Evolutionary conservation across 2,797 vertebrate genomes (phyloP).

Genomic region (Pseudopleuronectes americanus): DNA sequence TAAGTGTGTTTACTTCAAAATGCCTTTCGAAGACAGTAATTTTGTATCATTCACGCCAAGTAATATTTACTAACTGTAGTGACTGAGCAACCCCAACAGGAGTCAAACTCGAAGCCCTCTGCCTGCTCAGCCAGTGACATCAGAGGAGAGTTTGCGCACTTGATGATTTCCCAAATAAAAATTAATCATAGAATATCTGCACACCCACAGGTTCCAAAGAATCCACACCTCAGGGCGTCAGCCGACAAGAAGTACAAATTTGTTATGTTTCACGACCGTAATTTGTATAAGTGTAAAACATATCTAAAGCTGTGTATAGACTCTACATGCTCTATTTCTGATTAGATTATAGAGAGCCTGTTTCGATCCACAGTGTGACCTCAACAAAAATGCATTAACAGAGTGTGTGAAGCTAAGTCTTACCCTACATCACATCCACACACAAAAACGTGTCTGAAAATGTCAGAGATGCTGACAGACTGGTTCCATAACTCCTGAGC

Average conservation of each 20-base stretch:
- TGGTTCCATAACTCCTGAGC: background rate
- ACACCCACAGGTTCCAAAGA: fast-evolving
- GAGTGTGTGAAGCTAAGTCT: background rate
- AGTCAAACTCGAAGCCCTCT: no score
- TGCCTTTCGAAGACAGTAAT: no score
- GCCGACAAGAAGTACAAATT: background rate
- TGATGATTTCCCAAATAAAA: no score
- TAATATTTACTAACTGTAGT: no score
- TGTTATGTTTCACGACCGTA: conserved; percentile 24
- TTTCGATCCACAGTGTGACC: background rate
- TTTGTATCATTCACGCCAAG: no score
- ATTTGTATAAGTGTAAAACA: background rate
- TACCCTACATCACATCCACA: background rate
- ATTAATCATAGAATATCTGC: no score
- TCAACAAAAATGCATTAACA: background rate
- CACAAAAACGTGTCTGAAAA: background rate
- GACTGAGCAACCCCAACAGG: no score
- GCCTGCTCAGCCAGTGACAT: no score
- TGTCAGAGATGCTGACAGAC: conserved; percentile 20
- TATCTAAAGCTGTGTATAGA: background rate
- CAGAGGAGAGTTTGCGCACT: no score
- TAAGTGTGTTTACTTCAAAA: no score
- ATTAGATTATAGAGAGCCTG: background rate
- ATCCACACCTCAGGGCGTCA: conserved; percentile 19
- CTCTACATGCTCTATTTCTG: background rate